Evolutionary conservation across 1,140 invertebrate genomes (phyloP), one percentile per base, ranked within the genome.

Genomic region (Lasaia peninsularis): DNA sequence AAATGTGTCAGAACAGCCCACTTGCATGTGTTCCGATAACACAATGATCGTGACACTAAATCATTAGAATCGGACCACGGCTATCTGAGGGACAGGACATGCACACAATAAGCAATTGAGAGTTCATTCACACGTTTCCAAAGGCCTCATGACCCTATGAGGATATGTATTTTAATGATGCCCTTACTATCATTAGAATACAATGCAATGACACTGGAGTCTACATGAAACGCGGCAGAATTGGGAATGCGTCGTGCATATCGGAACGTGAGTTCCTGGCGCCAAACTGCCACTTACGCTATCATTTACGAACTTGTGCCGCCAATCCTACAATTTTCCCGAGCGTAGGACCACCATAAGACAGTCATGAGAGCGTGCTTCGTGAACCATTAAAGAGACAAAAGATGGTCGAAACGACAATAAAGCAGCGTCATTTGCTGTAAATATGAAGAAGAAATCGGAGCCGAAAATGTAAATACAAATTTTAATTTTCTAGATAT

Each of bases 171-270:
- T 56, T 49, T 55, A 57, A 62, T 53, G 55, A 32, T 52, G 61
- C 51, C 37, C 44, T 52, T 44, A 44, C 32, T 24, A 52, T n/a
- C 37, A 67, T 63, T 61, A 67, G 57, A 60, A 62, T 62, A 65
- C 63, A 65, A 65, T 65, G 63, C 63, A 65, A 65, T 62, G 63
- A 65, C 60, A 62, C 63, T 54, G 44, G 33, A 35, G 56, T 52
- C 62, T 61, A 53, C 63, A 58, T 49, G 61, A 49, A 53, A 48
- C 56, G 18, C 21, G 34, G 28, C 24, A 33, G 52, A 52, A 65
- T 62, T 60, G 60, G 64, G 57, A 58, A 66, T 62, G 64, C 64
- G 54, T 8, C 52, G 44, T 35, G 58, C 60, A 58, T 58, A 54
- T 57, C 35, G 58, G 52, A 56, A 44, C 65, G 61, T 63, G 65